Evolutionary conservation across 2,888 invertebrate species (phyloP).

Genomic region (Aphrophora alni): DNA sequence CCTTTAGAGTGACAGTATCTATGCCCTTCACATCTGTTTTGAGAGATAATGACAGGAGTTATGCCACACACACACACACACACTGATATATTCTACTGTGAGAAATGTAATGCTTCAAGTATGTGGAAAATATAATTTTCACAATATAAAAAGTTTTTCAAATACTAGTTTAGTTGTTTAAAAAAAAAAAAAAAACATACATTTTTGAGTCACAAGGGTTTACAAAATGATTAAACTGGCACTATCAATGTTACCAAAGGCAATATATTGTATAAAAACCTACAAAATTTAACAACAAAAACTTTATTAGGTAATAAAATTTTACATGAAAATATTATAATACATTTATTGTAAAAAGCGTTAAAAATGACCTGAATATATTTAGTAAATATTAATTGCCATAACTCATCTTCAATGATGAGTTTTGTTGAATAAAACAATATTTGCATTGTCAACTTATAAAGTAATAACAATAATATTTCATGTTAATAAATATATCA

Average conservation of each 20-base stretch:
- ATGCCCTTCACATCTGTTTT: too few species aligned
- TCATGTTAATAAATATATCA: background rate
- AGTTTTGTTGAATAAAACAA: background rate
- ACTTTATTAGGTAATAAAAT: background rate
- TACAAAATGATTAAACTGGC: background rate
- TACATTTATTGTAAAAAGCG: background rate
- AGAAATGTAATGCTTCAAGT: too few species aligned
- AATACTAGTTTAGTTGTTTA: too few species aligned
- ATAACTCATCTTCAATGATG: background rate
- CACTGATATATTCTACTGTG: too few species aligned
- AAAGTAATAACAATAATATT: background rate
- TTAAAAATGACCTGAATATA: background rate
- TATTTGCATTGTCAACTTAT: background rate
- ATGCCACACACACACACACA: too few species aligned
- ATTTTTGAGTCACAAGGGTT: too few species aligned
- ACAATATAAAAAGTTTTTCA: too few species aligned
- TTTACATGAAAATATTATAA: background rate
- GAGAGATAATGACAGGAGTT: too few species aligned
- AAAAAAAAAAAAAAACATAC: too few species aligned
- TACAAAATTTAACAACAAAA: background rate
- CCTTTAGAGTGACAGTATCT: too few species aligned
- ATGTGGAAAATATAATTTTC: too few species aligned
- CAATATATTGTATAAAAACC: background rate
- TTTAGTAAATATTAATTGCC: background rate
- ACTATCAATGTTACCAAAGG: background rate